Conservation (phyloP, 2,113 vertebrate species). For the Drymodes brunneopygia region DNA sequence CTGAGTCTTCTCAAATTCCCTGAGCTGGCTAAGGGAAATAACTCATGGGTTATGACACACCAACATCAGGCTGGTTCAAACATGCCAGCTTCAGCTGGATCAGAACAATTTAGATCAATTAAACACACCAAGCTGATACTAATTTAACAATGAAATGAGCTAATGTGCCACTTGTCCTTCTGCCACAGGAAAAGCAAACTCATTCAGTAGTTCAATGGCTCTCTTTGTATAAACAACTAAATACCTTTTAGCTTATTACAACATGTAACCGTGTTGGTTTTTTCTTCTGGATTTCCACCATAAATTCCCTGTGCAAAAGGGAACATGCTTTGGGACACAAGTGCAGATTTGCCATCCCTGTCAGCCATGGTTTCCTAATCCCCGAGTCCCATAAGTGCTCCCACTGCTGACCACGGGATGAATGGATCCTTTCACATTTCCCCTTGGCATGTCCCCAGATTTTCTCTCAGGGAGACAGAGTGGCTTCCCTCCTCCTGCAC, state of each 20-base stretch:
- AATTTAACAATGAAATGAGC: constrained; percentile 24
- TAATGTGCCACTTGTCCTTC: background rate
- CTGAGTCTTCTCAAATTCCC: background rate
- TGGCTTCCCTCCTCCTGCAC: background rate
- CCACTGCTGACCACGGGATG: background rate
- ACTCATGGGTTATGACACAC: background rate
- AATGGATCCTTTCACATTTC: background rate
- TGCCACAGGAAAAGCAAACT: background rate
- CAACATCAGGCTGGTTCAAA: background rate
- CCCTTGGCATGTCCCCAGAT: background rate
- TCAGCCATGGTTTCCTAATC: background rate
- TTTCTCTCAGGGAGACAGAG: background rate
- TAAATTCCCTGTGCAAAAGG: background rate
- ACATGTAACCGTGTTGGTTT: rapidly evolving
- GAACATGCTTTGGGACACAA: background rate
- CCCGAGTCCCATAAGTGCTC: background rate
- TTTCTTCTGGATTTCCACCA: background rate
- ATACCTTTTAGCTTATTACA: background rate
- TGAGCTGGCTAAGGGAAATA: background rate
- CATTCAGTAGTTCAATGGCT: background rate
- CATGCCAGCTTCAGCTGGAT: background rate
- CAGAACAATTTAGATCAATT: constrained; percentile 12
- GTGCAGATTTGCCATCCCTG: background rate
- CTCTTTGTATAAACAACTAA: background rate
- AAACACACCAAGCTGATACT: background rate